Percentiles rank a stretch among this genome's conserved stretches.
phyloP scores from a whole-genome alignment of 2,797 vertebrate species.

The Brachyalestes nurse region DNA sequence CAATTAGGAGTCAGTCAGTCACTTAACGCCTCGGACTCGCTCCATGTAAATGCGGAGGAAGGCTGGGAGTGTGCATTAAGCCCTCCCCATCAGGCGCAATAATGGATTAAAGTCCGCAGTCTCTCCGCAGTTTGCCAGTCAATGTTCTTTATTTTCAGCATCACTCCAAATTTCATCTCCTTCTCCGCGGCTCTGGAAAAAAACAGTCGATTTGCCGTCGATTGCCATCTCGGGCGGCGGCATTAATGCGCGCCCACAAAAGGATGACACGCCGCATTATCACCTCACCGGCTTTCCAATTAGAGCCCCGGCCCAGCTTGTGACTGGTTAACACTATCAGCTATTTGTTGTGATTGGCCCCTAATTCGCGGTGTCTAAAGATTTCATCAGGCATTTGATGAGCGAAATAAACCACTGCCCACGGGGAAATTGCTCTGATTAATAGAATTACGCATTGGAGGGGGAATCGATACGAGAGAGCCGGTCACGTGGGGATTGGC shows the following conservation, averaged over 20 bases:
- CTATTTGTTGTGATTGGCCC: slow-evolving; percentile 83
- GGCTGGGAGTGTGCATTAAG: slow-evolving; percentile 85
- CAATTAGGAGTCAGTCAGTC: slow-evolving; percentile 69
- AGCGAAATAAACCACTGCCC: slow-evolving; percentile 89
- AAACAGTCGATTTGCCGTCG: slow-evolving; percentile 88
- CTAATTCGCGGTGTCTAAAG: slow-evolving; percentile 87
- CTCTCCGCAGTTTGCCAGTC: slow-evolving; percentile 86
- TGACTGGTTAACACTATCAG: slow-evolving; percentile 88
- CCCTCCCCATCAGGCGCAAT: slow-evolving; percentile 83
- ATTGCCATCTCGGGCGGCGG: slow-evolving; percentile 82
- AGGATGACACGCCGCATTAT: slow-evolving; percentile 85
- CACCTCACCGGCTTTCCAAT: slow-evolving; percentile 93
- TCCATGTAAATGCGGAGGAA: slow-evolving; percentile 77
- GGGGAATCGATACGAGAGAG: slow-evolving; percentile 75
- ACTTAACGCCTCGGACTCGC: slow-evolving; percentile 67
- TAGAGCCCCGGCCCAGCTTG: slow-evolving; percentile 85
- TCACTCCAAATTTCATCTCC: slow-evolving; percentile 75
- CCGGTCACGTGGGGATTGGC: slow-evolving; percentile 67
- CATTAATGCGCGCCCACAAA: slow-evolving; percentile 97
- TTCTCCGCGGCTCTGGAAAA: slow-evolving; percentile 79
- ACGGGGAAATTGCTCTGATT: slow-evolving; percentile 87
- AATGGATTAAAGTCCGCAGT: slow-evolving; percentile 91
- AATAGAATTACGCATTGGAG: slow-evolving; percentile 84
- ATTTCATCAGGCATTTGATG: slow-evolving; percentile 90
- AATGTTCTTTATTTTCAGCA: slow-evolving; percentile 88